A percentile compares a stretch with the other conserved stretches of the same genome.
phyloP scores from a whole-genome alignment of 2,113 vertebrate genomes.

The Protobothrops flavoviridis region DNA sequence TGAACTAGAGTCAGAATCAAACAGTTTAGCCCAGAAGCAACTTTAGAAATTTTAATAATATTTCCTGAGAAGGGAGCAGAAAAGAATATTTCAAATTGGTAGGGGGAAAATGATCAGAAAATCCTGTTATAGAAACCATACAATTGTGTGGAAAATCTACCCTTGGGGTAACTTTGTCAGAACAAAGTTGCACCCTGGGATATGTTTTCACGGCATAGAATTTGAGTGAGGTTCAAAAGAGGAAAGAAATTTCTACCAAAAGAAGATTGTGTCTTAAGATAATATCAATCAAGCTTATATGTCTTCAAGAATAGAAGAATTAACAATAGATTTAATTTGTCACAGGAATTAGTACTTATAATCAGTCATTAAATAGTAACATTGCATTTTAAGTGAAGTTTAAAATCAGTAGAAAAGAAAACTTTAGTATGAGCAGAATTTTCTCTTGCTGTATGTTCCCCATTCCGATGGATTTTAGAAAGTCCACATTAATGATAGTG shows the following conservation, averaged over 20 bases:
- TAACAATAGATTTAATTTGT: constrained; percentile 14
- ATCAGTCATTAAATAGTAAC: constrained; percentile 7
- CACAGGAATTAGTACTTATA: constrained; percentile 16
- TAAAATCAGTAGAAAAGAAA: not conserved
- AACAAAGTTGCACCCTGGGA: constrained; percentile 16
- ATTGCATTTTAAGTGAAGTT: not conserved
- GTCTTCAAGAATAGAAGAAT: not conserved
- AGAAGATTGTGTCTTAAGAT: constrained; percentile 25
- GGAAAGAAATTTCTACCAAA: constrained; percentile 13
- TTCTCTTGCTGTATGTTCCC: not conserved
- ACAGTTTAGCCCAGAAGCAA: constrained; percentile 52
- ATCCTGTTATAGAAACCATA: constrained; percentile 43
- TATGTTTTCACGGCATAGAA: constrained; percentile 23
- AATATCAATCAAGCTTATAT: not conserved
- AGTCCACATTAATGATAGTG: not conserved
- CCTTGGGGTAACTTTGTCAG: constrained; percentile 29
- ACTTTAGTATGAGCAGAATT: not conserved
- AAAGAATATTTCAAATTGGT: constrained; percentile 38
- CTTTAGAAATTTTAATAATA: constrained; percentile 47
- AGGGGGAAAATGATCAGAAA: constrained; percentile 44
- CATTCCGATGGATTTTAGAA: not conserved
- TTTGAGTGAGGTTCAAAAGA: constrained; percentile 39
- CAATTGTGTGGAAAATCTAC: constrained; percentile 32
- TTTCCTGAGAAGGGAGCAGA: constrained; percentile 50
- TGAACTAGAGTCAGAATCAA: constrained; percentile 57